Evolutionary conservation across 2,113 vertebrate genomes (phyloP), one percentile per base, ranked within the genome.

Genomic region (Hiodon alosoides): DNA sequence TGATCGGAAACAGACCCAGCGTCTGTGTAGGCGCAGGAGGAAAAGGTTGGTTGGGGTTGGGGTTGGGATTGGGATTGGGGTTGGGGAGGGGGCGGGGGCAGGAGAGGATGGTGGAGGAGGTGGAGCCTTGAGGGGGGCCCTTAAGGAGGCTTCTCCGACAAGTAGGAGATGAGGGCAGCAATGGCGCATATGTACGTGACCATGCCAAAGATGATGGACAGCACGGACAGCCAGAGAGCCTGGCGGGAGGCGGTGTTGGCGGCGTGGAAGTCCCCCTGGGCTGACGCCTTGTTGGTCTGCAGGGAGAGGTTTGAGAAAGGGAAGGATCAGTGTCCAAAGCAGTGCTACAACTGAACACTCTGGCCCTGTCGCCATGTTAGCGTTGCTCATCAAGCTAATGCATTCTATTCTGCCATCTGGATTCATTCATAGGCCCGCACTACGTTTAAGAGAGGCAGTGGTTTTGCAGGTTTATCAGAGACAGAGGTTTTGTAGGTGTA

Each of bases 261-360:
- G 16, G 89, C 89, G 72, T 91, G 92, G 80, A 93, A 87, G 79
- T 95, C 94, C 16, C 94, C 94, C 83, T 93, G 84, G 74, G 93
- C 93, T 11, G 93, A 93, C 0, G 94, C 93, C 87, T 93, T 94
- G 90, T 92, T 95, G 77, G 94, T 95, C 94, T 95, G 90, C 50
- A 11, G 7, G 73, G 77, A 75, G 65, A 75, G 16, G 67, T 76
- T 62, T 77, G 61, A 66, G 58, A 16, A 11, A 65, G 48, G 48
- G 48, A 69, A 60, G 58, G 67, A 66, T 17, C n/a, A 51, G 31
- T 6, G 3, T 16, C 31, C n/a, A 31, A 2, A 0, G n/a, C 10
- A 53, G 13, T 8, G 64, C 7, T 16, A 31, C 4, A 47, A 52
- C 0, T 11, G n/a, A 31, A 60, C 31, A 75, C 7, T 2, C 2